Conservation (phyloP, 2,797 vertebrate species). For the Onychomys torridus region DNA sequence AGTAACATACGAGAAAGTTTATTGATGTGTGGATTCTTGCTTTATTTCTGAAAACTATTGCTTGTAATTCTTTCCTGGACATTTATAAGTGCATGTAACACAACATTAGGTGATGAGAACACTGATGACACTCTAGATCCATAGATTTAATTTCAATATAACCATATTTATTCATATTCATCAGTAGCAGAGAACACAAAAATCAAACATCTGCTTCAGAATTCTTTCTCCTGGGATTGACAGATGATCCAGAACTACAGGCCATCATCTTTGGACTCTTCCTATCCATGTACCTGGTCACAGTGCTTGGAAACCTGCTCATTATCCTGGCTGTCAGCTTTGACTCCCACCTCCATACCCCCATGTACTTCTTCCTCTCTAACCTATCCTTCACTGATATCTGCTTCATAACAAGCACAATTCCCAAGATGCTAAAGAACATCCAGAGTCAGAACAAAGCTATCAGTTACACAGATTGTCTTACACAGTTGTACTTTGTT, state of each 20-base stretch:
- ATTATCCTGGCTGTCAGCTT: slow-evolving; percentile 57
- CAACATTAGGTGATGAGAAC: neutral
- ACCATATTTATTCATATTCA: neutral
- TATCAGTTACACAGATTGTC: slow-evolving; percentile 13
- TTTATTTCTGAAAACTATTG: no score
- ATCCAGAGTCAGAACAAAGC: neutral
- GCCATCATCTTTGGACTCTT: slow-evolving; percentile 25
- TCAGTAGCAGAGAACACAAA: neutral
- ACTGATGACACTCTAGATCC: neutral
- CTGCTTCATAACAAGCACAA: slow-evolving; percentile 5
- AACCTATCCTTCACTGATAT: slow-evolving; percentile 55
- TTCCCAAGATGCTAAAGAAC: slow-evolving; percentile 42
- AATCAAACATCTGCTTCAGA: slow-evolving; percentile 18
- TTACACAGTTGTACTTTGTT: slow-evolving; percentile 8
- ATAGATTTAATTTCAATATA: neutral
- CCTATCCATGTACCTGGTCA: slow-evolving; percentile 45
- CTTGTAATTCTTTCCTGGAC: neutral
- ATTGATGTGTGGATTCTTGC: neutral
- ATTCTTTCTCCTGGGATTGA: slow-evolving; percentile 63
- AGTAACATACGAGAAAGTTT: neutral
- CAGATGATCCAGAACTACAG: slow-evolving; percentile 21
- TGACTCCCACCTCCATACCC: slow-evolving; percentile 13
- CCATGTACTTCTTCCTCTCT: slow-evolving; percentile 68
- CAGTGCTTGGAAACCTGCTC: slow-evolving; percentile 51
- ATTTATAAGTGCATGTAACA: neutral